Percentiles rank a stretch among this genome's conserved stretches.
Conservation (phyloP, 2,888 invertebrate genomes). For the Conops quadrifasciatus region DNA sequence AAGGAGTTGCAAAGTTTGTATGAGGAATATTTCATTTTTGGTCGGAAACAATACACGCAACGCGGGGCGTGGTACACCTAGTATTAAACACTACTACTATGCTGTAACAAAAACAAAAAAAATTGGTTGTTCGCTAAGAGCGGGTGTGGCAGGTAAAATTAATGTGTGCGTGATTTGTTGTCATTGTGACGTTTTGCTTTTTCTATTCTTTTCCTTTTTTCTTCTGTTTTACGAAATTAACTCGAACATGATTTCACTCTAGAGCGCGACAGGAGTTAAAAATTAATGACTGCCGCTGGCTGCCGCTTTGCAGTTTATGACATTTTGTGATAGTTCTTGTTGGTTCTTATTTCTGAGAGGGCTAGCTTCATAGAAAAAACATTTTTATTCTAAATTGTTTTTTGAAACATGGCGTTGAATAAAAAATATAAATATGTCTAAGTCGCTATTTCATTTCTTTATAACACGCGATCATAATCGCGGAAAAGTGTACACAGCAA, state of each 20-base stretch:
- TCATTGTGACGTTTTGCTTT: conserved; percentile 29
- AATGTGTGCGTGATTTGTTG: conserved; percentile 32
- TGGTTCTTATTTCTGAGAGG: neutral
- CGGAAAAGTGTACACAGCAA: too few species aligned
- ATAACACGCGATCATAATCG: too few species aligned
- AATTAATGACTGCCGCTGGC: conserved; percentile 16
- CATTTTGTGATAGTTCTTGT: neutral
- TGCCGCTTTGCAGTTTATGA: neutral
- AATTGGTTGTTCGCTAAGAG: too few species aligned
- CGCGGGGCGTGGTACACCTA: too few species aligned
- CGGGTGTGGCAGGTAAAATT: conserved; percentile 26
- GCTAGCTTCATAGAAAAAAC: neutral
- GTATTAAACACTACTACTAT: too few species aligned
- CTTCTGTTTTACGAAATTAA: neutral
- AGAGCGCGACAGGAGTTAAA: neutral
- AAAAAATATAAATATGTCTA: neutral
- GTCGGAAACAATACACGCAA: too few species aligned
- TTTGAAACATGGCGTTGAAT: neutral
- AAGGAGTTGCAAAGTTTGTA: too few species aligned
- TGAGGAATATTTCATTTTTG: too few species aligned
- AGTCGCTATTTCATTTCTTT: neutral
- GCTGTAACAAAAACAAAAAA: too few species aligned
- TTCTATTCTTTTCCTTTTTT: neutral
- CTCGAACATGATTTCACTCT: neutral
- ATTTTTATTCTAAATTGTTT: neutral